Evolutionary conservation across 1,140 invertebrate species (phyloP).

Genomic region (Antheraea pernyi): DNA sequence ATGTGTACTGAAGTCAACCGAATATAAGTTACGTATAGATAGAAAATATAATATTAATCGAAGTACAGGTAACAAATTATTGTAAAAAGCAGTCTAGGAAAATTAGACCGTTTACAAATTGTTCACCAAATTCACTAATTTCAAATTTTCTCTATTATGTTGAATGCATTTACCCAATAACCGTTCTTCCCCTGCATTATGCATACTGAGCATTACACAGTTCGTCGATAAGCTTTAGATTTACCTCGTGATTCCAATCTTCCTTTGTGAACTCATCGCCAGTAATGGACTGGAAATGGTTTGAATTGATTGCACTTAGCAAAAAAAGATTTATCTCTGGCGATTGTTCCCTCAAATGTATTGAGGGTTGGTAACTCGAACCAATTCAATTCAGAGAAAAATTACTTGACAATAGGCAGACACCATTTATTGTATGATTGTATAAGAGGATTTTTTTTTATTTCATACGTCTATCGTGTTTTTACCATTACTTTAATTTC

Average conservation of each 20-base stretch:
- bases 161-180: background rate
- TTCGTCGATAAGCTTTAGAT: background rate
- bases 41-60: too few relatives aligned
- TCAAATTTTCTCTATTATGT: too few relatives aligned
- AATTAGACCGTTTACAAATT: too few relatives aligned
- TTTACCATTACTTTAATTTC: too few relatives aligned
- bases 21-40: too few relatives aligned
- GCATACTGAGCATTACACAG: background rate
- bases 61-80: too few relatives aligned
- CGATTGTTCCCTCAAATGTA: conserved; percentile 1
- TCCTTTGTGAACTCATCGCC: background rate
- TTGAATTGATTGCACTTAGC: conserved; percentile 3
- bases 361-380: background rate
- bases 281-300: conserved; percentile 4
- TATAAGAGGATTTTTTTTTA: background rate
- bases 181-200: background rate
- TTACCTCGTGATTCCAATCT: background rate
- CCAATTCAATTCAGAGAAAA: background rate
- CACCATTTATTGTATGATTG: background rate
- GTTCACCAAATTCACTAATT: too few relatives aligned
- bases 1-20: too few relatives aligned
- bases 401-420: background rate
- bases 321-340: background rate
- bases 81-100: too few relatives aligned
- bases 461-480: background rate